Evolutionary conservation across 2,888 invertebrate species (phyloP), one percentile per base, ranked within the genome.

Genomic region (Endotricha flammealis): DNA sequence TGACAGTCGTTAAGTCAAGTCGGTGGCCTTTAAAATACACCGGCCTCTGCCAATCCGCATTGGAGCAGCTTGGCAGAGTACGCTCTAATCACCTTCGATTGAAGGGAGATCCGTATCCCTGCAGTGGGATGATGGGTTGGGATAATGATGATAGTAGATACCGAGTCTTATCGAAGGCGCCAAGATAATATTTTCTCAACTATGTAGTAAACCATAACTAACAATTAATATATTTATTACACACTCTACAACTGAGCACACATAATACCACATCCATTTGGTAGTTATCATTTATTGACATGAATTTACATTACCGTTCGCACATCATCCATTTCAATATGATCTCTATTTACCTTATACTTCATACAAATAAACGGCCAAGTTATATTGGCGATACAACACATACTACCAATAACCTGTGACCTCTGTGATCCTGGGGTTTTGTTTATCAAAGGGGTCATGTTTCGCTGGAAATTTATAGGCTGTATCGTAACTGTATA

Each of bases 271-370:
- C 52, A 57, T 63, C 59, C 50, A 47, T 46, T 41, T 39, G 39
- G 60, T 67, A 66, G 64, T 68, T 64, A n/a, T 68, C 71, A 67
- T 68, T 68, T 73, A 72, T 75, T 74, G 72, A 69, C 68, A 63
- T 49, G 63, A 64, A 68, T 69, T 69, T 62, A 67, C 60, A 60
- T 66, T 66, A 65, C 66, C 60, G 60, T 75, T 75, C 66, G 70
- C 67, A 70, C 57, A 27, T n/a, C 35, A 31, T 42, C 78, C 65
- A 66, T 45, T 57, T 50, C 47, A 56, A 32, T 39, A 9, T 50
- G 72, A 67, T 44, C 74, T 59, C 42, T 39, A 41, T 44, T 46
- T 27, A 44, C 46, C 44, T 55, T 42, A 46, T 46, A 45, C 47
- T 44, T 44, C 42, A 46, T 52, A 42, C 28, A 36, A 36, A 35